Evolutionary conservation across 2,113 vertebrate genomes (phyloP).

Genomic region (Pao palembangensis): DNA sequence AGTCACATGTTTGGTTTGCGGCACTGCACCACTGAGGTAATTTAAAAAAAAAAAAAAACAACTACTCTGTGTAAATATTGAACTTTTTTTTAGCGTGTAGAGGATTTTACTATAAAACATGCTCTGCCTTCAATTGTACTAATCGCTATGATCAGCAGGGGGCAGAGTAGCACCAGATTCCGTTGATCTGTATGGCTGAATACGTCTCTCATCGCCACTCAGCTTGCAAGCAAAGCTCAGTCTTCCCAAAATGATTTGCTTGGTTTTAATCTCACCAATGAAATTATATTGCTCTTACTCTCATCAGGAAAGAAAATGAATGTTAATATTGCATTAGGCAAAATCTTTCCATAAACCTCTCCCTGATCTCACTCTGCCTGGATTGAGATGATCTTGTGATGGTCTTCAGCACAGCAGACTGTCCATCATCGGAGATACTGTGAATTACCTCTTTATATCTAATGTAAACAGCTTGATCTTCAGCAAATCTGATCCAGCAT

Average conservation of each 20-base stretch:
- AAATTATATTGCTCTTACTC: slow-evolving; percentile 20
- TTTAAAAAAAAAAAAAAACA: no score
- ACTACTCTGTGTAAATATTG: no score
- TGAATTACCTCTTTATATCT: slow-evolving; percentile 56
- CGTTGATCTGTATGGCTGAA: not conserved
- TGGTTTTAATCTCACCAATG: slow-evolving; percentile 37
- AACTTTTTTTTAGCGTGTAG: not conserved
- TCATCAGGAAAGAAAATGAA: slow-evolving; percentile 54
- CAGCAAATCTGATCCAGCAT: slow-evolving; percentile 61
- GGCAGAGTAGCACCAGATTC: slow-evolving; percentile 50
- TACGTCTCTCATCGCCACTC: slow-evolving; percentile 3
- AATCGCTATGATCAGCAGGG: slow-evolving; percentile 46
- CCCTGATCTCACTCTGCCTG: slow-evolving; percentile 49
- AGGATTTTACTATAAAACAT: not conserved
- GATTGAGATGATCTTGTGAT: slow-evolving; percentile 58
- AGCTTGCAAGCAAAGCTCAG: not conserved
- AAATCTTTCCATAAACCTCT: slow-evolving; percentile 50
- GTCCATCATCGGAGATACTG: slow-evolving; percentile 49
- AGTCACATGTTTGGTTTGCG: no score
- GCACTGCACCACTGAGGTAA: no score
- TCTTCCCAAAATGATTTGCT: slow-evolving; percentile 30
- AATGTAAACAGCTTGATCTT: slow-evolving; percentile 66
- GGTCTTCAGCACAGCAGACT: slow-evolving; percentile 42
- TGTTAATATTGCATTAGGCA: slow-evolving; percentile 58
- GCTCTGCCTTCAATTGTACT: slow-evolving; percentile 17